Base-by-base conservation (phyloP, 2,888 invertebrate genomes). In the Clepsis dumicolana region DNA sequence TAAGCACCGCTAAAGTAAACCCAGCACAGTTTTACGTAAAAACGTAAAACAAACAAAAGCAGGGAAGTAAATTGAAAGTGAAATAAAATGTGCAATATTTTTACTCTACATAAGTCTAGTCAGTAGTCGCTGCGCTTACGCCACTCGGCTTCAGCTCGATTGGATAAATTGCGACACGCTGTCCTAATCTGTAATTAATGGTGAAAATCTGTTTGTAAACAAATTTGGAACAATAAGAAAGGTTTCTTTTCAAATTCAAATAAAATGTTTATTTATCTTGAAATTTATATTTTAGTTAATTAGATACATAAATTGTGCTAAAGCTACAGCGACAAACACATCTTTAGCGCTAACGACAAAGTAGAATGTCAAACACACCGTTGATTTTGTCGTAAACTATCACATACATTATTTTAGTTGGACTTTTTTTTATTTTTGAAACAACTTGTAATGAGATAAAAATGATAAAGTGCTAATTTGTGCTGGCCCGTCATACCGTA, bases 1-100 rank as follows among this genome's bases (percentile, higher is more conserved):
- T 35, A 38, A 41, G 5, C 25, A 24, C n/a, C 35, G 38, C 44
- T 53, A 44, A n/a, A 29, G 7, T 29, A 29, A 44, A 66, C 60
- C 35, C 35, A 4, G 12, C 25, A 53, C 54, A 59, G 56, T 29
- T 67, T 67, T 67, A 52, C 67, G 67, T 67, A 67, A 65, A 64
- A 53, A 65, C 25, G 32, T 57, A 65, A 67, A 67, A 67, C 67
- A 67, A 67, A 50, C 41, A 67, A 67, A 50, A 66, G 12, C 48
- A 25, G 56, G 64, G 44, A 66, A 57, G 57, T 62, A 56, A 67
- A 57, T 67, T 62, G 67, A 56, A 56, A 63, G 62, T 52, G 62
- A 62, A 67, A 63, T 67, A 68, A 44, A 68, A 53, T 60, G 68
- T 68, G 68, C 64, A 63, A 68, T 64, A 68, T 68, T 68, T 68